Percentiles rank a stretch among this genome's conserved stretches.
phyloP scores from a whole-genome alignment of 2,797 vertebrate species.

The Fistularia tabacaria region DNA sequence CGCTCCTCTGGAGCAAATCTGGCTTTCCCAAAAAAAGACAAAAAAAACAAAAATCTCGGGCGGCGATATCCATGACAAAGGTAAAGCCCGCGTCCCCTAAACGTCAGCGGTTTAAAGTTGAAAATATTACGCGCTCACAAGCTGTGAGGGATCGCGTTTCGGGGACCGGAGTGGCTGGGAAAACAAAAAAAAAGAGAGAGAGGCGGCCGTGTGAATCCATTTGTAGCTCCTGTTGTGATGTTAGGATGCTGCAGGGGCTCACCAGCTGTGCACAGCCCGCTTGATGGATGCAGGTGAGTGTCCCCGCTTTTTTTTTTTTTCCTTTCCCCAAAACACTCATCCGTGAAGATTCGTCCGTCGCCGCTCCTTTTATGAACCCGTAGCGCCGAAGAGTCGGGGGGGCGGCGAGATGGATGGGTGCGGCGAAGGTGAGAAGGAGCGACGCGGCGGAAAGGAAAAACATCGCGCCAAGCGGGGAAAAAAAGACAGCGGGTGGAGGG shows the following conservation, averaged over 20 bases:
- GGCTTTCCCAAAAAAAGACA: neutral
- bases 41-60: neutral
- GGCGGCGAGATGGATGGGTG: slow-evolving; percentile 26
- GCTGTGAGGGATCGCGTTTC: slow-evolving; percentile 37
- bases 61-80: slow-evolving; percentile 11
- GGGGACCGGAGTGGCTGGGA: slow-evolving; percentile 10
- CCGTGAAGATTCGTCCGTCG: slow-evolving; percentile 45
- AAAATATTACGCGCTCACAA: slow-evolving; percentile 34
- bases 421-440: slow-evolving; percentile 34
- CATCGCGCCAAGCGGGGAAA: too few species aligned
- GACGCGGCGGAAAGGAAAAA: neutral
- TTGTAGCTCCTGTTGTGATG: slow-evolving; percentile 63
- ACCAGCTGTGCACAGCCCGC: slow-evolving; percentile 39
- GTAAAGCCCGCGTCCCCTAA: slow-evolving; percentile 30
- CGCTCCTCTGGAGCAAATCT: too few species aligned
- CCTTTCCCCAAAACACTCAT: slow-evolving; percentile 46
- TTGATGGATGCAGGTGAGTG: slow-evolving; percentile 60
- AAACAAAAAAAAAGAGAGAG: slow-evolving; percentile 25
- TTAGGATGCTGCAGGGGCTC: slow-evolving; percentile 48
- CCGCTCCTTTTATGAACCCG: slow-evolving; percentile 40
- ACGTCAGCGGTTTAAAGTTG: slow-evolving; percentile 43
- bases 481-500: slow-evolving; percentile 35
- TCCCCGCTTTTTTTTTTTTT: slow-evolving; percentile 26
- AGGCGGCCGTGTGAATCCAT: slow-evolving; percentile 58
- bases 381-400: slow-evolving; percentile 22